Base-by-base conservation (phyloP, 2,113 vertebrate genomes). In the Clarias macrocephalus region DNA sequence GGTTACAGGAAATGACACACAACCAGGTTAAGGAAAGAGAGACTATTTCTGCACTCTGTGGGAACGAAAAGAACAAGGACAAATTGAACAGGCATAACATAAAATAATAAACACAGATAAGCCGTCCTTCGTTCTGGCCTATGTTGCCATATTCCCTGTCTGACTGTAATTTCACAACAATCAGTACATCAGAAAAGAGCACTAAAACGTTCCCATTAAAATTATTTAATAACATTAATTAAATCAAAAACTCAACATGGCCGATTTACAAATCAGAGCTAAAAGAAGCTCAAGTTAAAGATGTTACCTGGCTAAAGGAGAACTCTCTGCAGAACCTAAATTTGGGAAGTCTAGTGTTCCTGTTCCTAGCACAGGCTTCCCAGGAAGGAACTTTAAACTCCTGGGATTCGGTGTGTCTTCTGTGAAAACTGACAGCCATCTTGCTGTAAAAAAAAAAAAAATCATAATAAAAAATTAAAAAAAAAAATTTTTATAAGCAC, bases 381-480 rank as follows among this genome's bases (percentile, higher is more conserved):
- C 95, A 13, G 95, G 95, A 62, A 96, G 92, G 85, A 96, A 96
- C 89, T 96, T 96, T 88, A 96, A 85, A 82, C 96, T 96, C 54
- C 92, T 93, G 11, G 96, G 96, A 85, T 96, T 96, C 85, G 95
- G 96, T 16, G 96, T 96, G 86, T 96, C 95, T 92, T 96, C 93
- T 85, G 95, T 96, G 86, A 93, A 94, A 90, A 96, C 93, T 37
- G 94, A 94, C 86, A 96, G 70, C 15, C 88, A 89, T 88, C 94
- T 91, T 42, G 85, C 95, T 96, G 89, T 77, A 94, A 94, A 19
- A 90, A 12, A 48, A 37, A 37, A 2, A 21, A 2, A 21, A 48
- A 48, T 5, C 6, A 48, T 0, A 1, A 72, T 1, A 18, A 0
- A 1, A 72, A 6, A 18, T 0, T 4, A 25, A 63, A 25, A 63